Conservation (phyloP, 2,113 vertebrate genomes). For the Lota lota region DNA sequence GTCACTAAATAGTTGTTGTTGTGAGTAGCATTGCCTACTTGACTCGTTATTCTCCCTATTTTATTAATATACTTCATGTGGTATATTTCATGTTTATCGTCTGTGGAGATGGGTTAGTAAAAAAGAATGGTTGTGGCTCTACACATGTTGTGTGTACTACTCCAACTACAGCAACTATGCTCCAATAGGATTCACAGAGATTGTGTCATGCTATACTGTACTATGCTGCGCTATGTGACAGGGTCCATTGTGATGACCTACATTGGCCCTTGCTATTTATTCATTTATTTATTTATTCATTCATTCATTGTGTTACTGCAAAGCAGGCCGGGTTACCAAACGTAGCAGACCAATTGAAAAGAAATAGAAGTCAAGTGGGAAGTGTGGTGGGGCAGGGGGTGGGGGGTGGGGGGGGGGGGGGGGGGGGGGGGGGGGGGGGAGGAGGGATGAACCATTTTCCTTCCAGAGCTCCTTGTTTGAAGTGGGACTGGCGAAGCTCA, state of each 20-base stretch:
- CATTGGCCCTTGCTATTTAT: too few relatives aligned
- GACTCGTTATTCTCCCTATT: neutral
- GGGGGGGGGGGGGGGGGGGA: too few relatives aligned
- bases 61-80: neutral
- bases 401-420: neutral
- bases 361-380: neutral
- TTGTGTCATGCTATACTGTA: neutral
- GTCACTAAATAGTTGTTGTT: constrained; percentile 19
- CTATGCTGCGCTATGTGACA: neutral
- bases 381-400: neutral
- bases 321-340: too few relatives aligned
- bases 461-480: neutral
- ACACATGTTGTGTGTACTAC: too few relatives aligned
- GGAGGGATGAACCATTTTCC: neutral
- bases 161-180: too few relatives aligned
- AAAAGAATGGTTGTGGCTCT: too few relatives aligned
- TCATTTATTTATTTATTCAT: too few relatives aligned
- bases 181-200: neutral
- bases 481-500: neutral
- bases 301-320: too few relatives aligned
- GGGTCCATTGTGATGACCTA: too few relatives aligned
- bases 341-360: neutral
- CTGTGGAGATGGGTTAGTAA: too few relatives aligned
- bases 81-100: too few relatives aligned
- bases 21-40: neutral